phyloP scores from a whole-genome alignment of 1,140 invertebrate species.

The Caerostris darwini region DNA sequence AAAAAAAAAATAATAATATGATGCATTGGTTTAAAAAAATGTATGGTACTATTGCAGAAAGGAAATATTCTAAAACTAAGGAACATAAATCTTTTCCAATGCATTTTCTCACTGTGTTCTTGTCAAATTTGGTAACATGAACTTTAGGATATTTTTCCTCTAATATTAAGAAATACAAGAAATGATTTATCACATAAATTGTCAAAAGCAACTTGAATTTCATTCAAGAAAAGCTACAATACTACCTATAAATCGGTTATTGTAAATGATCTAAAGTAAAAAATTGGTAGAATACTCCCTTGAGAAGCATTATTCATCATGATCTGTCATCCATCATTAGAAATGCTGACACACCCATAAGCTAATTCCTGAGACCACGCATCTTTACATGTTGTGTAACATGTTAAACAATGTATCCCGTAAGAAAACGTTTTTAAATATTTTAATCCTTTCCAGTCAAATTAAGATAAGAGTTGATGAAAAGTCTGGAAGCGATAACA shows the following conservation, averaged over 20 bases:
- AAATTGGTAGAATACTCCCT: background rate
- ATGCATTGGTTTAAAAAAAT: too few species aligned
- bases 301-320: background rate
- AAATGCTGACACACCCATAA: conserved; percentile 39
- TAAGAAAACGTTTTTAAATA: background rate
- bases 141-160: background rate
- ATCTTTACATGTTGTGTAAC: conserved; percentile 2
- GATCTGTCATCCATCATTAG: background rate
- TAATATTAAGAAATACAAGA: background rate
- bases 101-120: background rate
- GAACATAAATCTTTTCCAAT: too few species aligned
- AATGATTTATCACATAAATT: background rate
- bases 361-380: conserved; percentile 4
- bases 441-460: background rate
- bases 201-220: background rate
- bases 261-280: background rate
- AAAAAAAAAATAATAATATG: too few species aligned
- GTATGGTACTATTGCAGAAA: too few species aligned
- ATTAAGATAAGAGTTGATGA: background rate
- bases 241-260: background rate
- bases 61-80: too few species aligned
- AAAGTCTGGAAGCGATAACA: background rate
- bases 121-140: background rate
- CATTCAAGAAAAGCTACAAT: background rate
- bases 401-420: background rate